These are phyloP conservation scores for Psephotus haematonotus DNA, from an alignment of 2,113 vertebrate species.

Conservation along the genomic window DNA sequence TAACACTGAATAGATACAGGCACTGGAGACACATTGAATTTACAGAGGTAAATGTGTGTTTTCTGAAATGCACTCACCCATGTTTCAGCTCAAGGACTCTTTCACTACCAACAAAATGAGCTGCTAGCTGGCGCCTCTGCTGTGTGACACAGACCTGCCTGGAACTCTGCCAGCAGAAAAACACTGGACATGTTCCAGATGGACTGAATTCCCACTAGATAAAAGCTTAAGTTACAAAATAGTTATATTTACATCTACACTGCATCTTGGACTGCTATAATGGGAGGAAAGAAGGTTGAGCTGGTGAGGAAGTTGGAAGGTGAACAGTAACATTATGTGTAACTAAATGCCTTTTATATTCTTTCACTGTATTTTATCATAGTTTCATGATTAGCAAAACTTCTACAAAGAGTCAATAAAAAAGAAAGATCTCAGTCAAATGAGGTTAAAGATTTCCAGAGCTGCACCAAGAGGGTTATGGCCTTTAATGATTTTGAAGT, in stretches of 20 bases:
- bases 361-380: neutral
- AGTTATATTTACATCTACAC: neutral
- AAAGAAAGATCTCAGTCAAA: neutral
- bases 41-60: neutral
- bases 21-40: neutral
- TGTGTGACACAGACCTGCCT: neutral
- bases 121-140: neutral
- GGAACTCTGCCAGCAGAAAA: neutral
- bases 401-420: neutral
- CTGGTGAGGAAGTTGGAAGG: neutral
- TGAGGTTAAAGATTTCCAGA: neutral
- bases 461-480: neutral
- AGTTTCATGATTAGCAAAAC: neutral
- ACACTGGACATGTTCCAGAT: neutral
- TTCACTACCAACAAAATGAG: neutral
- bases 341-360: neutral
- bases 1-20: neutral
- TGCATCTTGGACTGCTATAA: neutral
- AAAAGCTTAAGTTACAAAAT: neutral
- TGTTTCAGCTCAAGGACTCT: neutral
- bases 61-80: neutral
- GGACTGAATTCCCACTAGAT: neutral
- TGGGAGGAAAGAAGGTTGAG: neutral
- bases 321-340: neutral
- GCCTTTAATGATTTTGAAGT: neutral